These are phyloP conservation scores for Labeo rohita DNA, from an alignment of 2,113 vertebrate genomes.

Conservation along the genomic window DNA sequence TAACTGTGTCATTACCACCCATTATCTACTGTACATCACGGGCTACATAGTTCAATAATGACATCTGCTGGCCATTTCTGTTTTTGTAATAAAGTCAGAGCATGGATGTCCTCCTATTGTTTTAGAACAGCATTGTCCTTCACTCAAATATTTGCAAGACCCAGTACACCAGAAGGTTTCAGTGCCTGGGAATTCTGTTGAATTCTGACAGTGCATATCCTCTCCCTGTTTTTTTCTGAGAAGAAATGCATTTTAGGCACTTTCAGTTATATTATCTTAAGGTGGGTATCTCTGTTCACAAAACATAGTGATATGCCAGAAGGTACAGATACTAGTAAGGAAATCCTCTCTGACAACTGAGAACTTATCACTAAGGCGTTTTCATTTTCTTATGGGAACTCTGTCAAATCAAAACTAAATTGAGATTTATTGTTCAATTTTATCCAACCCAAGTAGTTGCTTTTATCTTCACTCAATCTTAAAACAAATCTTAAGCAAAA, in stretches of 20 bases:
- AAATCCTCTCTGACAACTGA: neutral
- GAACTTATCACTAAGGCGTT: neutral
- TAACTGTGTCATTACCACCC: neutral
- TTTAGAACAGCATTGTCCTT: neutral
- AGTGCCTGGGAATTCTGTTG: neutral
- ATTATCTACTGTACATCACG: neutral
- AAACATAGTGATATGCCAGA: neutral
- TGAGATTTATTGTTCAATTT: neutral
- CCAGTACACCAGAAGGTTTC: neutral
- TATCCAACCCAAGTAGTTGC: neutral
- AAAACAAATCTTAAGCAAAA: neutral
- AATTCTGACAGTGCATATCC: neutral
- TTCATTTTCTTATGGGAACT: slow-evolving; percentile 13
- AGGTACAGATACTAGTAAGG: neutral
- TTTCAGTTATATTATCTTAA: neutral
- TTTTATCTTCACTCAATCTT: neutral
- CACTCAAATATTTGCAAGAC: neutral
- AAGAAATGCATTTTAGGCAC: neutral
- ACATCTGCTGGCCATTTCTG: slow-evolving; percentile 27
- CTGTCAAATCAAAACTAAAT: neutral
- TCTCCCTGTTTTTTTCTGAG: neutral
- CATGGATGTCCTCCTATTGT: neutral
- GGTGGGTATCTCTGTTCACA: neutral
- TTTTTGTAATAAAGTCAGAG: neutral
- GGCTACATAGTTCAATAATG: neutral